Evolutionary conservation across 1,140 invertebrate genomes (phyloP).

Genomic region (Tetramorium parvispinum): DNA sequence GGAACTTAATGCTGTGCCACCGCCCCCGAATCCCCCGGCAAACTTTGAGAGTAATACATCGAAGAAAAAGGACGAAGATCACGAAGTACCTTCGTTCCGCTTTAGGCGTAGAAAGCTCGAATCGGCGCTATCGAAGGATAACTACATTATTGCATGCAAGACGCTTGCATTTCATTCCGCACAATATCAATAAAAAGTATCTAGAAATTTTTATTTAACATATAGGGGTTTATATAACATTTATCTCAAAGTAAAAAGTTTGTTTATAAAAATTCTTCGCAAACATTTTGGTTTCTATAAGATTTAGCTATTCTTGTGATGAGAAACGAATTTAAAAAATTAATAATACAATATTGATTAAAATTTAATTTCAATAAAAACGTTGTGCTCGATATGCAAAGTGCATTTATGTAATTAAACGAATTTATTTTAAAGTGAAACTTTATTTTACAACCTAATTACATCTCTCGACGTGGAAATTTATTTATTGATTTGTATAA

Average conservation of each 20-base stretch:
- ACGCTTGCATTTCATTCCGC: background rate
- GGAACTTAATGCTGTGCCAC: conserved; percentile 34
- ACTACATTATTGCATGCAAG: background rate
- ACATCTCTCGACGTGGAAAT: background rate
- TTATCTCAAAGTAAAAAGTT: background rate
- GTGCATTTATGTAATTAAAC: conserved; percentile 23
- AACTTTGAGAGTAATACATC: conserved; percentile 45
- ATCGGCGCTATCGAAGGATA: background rate
- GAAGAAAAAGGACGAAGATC: conserved; percentile 48
- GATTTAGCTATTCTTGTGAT: background rate
- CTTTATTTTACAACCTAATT: conserved; percentile 22
- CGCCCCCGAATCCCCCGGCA: conserved; percentile 21
- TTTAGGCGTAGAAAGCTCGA: background rate
- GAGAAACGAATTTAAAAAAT: background rate
- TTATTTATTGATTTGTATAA: conserved; percentile 26
- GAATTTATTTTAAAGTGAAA: conserved; percentile 9
- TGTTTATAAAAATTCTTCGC: background rate
- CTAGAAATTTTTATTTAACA: background rate
- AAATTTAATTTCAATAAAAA: conserved; percentile 38
- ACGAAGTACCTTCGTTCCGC: background rate
- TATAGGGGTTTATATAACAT: background rate
- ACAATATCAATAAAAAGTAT: background rate
- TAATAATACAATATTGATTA: conserved; percentile 14
- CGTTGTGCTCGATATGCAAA: background rate
- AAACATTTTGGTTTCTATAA: background rate